phyloP scores from a whole-genome alignment of 2,888 invertebrate species.

The Choristoneura rosaceana region DNA sequence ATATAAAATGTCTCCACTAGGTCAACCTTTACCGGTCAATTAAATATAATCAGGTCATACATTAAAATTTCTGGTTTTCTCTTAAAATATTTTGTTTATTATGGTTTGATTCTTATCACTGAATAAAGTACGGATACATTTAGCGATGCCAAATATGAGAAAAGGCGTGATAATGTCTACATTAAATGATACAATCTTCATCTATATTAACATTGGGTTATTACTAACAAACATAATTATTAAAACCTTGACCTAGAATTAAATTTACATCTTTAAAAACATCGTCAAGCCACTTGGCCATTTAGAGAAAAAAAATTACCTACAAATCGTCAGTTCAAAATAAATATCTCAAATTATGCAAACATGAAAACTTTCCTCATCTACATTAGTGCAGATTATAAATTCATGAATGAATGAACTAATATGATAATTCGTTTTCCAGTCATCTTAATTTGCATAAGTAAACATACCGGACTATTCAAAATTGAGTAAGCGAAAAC shows the following conservation, averaged over 20 bases:
- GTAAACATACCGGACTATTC: constrained; percentile 25
- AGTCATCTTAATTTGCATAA: constrained; percentile 26
- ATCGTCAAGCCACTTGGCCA: not conserved
- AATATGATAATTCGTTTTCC: constrained; percentile 26
- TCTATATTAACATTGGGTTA: not conserved
- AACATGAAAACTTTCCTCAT: constrained; percentile 34
- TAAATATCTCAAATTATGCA: constrained; percentile 24
- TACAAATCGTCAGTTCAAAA: constrained; percentile 6
- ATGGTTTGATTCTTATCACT: constrained; percentile 24
- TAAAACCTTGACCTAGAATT: constrained; percentile 32
- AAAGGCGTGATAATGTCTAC: constrained; percentile 1
- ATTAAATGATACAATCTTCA: not conserved
- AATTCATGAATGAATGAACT: constrained; percentile 26
- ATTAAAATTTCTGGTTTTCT: constrained; percentile 24
- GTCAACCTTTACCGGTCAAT: not conserved
- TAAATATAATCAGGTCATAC: constrained; percentile 16
- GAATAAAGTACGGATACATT: constrained; percentile 9
- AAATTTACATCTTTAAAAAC: not conserved
- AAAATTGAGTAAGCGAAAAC: constrained; percentile 11
- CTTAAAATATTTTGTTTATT: constrained; percentile 13
- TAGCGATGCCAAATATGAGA: not conserved
- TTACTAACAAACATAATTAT: not conserved
- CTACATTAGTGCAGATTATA: constrained; percentile 25
- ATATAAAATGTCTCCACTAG: not conserved
- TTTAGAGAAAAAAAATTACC: constrained; percentile 9